Evolutionary conservation across 2,888 invertebrate species (phyloP), one percentile per base, ranked within the genome.

Genomic region (Lamellibrachia satsuma): DNA sequence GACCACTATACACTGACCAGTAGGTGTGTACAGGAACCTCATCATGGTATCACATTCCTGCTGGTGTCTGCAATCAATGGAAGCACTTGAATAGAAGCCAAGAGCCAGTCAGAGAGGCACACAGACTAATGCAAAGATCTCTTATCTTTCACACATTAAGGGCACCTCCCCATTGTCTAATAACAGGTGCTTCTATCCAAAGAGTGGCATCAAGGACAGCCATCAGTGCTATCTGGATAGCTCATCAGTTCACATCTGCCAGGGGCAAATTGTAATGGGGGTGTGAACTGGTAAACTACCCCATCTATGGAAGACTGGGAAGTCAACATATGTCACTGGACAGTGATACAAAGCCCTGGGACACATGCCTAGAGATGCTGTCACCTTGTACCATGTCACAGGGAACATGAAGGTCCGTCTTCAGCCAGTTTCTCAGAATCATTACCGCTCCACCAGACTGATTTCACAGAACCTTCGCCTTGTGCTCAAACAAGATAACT

Each of bases 401-500:
- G 75, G 75, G 22, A 22, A 39, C 6, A 11, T 75, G 22, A 6
- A 6, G 75, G 75, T 6, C 15, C n/a, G n/a, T 75, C 75, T 75
- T 75, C 75, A 75, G 75, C 75, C n/a, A 6, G 75, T 11, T 75
- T n/a, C 75, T 75, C 15, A 75, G 75, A 75, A 75, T 75, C 75
- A 75, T 75, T 75, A 75, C 6, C 15, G 4, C 15, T 75, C 75
- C 22, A 22, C 75, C 6, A 75, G 75, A 75, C 75, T 22, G 75
- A 75, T 15, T 75, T 75, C 75, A 75, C 15, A 75, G 75, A 75
- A 75, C 75, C 75, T 75, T 75, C 75, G 22, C 75, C 75, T 75
- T 75, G 75, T 75, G 22, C 75, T 75, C 75, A 75, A 75, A 75
- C 75, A 75, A 75, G 75, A 75, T 75, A 75, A 75, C n/a, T 75